Base-by-base conservation (phyloP, 2,113 vertebrate species). In the Microtus richardsoni region DNA sequence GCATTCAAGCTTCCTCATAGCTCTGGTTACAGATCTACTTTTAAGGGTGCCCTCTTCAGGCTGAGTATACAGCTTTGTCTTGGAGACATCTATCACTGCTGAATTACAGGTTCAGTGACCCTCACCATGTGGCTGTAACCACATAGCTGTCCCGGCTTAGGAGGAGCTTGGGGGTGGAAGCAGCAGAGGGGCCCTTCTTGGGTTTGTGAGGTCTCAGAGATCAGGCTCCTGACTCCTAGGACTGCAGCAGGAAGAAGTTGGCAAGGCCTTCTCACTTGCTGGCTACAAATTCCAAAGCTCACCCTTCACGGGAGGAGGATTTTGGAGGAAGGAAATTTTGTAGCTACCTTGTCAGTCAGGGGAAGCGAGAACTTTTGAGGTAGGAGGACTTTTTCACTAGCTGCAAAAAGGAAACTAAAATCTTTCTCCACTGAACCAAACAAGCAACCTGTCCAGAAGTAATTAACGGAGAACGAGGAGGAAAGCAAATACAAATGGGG, bases 311-410 rank as follows among this genome's bases (percentile, higher is more conserved):
- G 33, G 54, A 28, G 14, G 36, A 91, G 52, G 14, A 88, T 90
- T 92, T 47, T 80, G 94, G 86, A 95, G 89, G 86, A 97, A 97
- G 93, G 89, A 97, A 88, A 91, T 66, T 49, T 87, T 93, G 91
- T 91, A 87, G 93, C 49, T 87, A 66, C 7, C 54, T 70, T 64
- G 54, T 70, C 71, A 70, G 26, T 62, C 30, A 87, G 14, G 1
- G 14, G 19, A 6, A 14, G 36, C 1, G 1, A 9, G 7, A 52
- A 58, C n/a, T 68, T 19, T 1, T 36, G 26, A 49, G n/a, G 36
- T 64, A 28, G 21, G 26, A 39, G 52, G 39, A 44, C 54, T 80
- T 14, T 64, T 93, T 88, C 1, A 82, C 52, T 26, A 78, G 36
- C 71, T 82, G 58, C 86, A 82, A 94, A 93, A 58, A 94, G 83